Conservation (phyloP, 2,888 invertebrate genomes). For the Eupsilia transversa region DNA sequence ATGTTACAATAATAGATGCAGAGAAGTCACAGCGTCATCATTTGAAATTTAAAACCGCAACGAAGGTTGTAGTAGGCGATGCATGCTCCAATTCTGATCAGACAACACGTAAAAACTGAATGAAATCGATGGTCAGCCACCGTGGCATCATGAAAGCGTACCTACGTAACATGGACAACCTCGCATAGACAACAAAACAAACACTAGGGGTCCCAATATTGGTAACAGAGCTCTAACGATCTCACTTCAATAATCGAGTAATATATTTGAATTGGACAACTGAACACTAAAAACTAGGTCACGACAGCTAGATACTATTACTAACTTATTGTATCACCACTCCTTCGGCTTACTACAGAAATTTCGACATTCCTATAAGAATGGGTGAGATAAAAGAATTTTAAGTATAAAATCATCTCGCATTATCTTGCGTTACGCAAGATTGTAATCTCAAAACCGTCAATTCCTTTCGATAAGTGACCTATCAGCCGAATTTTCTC, state of each 20-base stretch:
- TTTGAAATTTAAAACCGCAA: conserved; percentile 19
- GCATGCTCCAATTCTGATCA: conserved; percentile 9
- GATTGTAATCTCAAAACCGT: conserved; percentile 83
- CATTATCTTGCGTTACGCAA: conserved; percentile 84
- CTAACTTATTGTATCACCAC: conserved; percentile 60
- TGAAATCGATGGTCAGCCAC: too few species aligned
- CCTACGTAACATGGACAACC: background rate
- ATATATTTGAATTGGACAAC: conserved; percentile 13
- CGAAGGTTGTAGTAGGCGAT: background rate
- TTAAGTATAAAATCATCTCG: conserved; percentile 72
- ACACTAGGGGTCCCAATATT: background rate
- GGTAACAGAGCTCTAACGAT: background rate
- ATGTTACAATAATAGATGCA: background rate
- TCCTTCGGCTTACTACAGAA: conserved; percentile 69
- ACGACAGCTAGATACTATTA: conserved; percentile 35
- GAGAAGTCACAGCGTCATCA: background rate
- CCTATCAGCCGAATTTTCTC: conserved; percentile 77
- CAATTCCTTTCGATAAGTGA: conserved; percentile 79
- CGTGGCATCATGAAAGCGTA: background rate
- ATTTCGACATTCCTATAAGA: conserved; percentile 79
- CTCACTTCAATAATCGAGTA: background rate
- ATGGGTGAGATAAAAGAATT: conserved; percentile 74
- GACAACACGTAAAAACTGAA: background rate
- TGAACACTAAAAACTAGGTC: conserved; percentile 57
- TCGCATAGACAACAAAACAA: conserved; percentile 1